phyloP scores from a whole-genome alignment of 2,113 vertebrate genomes.

The Ardeotis arabs region DNA sequence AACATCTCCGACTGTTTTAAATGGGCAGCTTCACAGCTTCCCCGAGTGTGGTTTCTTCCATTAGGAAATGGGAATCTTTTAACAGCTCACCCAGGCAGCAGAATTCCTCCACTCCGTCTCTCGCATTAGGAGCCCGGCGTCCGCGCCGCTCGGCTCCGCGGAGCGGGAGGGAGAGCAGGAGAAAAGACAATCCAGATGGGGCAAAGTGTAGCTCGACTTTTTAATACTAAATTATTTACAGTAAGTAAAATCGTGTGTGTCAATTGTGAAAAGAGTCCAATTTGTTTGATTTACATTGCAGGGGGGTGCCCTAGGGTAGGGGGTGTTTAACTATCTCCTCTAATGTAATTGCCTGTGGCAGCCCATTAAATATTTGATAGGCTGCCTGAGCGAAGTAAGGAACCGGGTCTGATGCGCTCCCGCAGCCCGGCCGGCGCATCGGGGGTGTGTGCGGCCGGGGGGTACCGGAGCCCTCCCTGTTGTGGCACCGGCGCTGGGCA shows the following conservation, averaged over 20 bases:
- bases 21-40: slow-evolving; percentile 47
- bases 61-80: slow-evolving; percentile 65
- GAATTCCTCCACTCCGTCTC: slow-evolving; percentile 53
- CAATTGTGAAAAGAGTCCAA: slow-evolving; percentile 90
- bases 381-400: slow-evolving; percentile 89
- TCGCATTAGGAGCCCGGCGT: slow-evolving; percentile 40
- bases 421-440: slow-evolving; percentile 44
- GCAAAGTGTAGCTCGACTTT: slow-evolving; percentile 72
- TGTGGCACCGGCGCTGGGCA: neutral
- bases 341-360: slow-evolving; percentile 96
- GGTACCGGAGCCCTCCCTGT: slow-evolving; percentile 23
- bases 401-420: slow-evolving; percentile 67
- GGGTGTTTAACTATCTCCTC: slow-evolving; percentile 90
- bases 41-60: slow-evolving; percentile 59
- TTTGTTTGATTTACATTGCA: slow-evolving; percentile 83
- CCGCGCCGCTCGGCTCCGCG: rapidly evolving
- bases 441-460: slow-evolving; percentile 34
- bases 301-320: slow-evolving; percentile 80
- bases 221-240: slow-evolving; percentile 88
- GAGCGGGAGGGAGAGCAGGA: slow-evolving; percentile 14
- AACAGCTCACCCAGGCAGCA: slow-evolving; percentile 64
- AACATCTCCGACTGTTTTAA: slow-evolving; percentile 15
- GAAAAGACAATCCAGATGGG: slow-evolving; percentile 65
- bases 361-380: slow-evolving; percentile 92
- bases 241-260: slow-evolving; percentile 91